Percentiles rank a stretch among this genome's conserved stretches.
These are phyloP conservation scores for Euura saliciscinereae DNA, from an alignment of 1,140 invertebrate genomes.

Conservation along the genomic window DNA sequence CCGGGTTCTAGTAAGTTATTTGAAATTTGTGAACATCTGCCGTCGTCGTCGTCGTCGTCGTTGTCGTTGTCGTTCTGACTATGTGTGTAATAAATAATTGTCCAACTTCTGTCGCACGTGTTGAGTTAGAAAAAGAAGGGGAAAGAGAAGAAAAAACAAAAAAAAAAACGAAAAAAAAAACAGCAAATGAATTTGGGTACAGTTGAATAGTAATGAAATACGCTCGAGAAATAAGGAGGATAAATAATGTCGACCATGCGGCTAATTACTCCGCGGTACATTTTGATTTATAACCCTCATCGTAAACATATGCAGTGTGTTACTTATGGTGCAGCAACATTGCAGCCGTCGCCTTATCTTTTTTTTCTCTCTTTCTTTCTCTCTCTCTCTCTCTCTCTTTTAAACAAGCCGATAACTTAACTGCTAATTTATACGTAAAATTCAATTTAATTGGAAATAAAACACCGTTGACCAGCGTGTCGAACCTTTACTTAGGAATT, in stretches of 20 bases:
- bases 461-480: not conserved
- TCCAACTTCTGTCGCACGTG: not conserved
- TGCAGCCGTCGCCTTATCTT: no score
- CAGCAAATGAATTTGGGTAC: no score
- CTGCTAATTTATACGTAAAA: constrained; percentile 1
- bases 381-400: no score
- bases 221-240: not conserved
- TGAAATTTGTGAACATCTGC: not conserved
- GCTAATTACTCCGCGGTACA: constrained; percentile 2
- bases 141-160: not conserved
- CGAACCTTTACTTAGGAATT: not conserved
- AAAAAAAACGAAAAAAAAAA: not conserved
- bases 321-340: no score
- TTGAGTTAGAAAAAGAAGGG: not conserved
- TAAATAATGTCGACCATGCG: no score
- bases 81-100: not conserved
- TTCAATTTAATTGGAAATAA: constrained; percentile 1
- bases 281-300: not conserved
- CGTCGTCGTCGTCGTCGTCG: not conserved
- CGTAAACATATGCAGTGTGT: no score
- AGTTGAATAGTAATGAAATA: not conserved
- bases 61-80: no score
- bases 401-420: not conserved
- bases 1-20: not conserved
- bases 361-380: no score